A percentile compares a stretch with the other conserved stretches of the same genome.
These are phyloP conservation scores for Sebastes iracundus DNA, from an alignment of 2,797 vertebrate species.

Conservation along the genomic window DNA sequence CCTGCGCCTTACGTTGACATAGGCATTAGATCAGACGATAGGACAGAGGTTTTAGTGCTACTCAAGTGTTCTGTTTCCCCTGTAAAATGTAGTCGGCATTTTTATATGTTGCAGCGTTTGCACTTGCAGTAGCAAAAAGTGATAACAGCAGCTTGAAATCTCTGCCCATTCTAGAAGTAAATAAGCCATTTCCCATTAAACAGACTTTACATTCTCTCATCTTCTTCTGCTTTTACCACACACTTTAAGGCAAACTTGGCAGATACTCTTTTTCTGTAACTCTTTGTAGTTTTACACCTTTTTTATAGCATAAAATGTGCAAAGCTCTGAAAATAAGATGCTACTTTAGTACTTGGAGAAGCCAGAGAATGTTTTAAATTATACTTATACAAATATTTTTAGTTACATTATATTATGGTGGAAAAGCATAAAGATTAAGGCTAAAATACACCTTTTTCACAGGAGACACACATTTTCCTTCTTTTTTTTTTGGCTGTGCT, in stretches of 20 bases:
- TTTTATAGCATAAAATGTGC: not conserved
- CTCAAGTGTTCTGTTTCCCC: not conserved
- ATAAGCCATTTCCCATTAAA: not conserved
- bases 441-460: not conserved
- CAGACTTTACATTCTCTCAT: not conserved
- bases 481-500: not conserved
- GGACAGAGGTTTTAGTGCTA: not conserved
- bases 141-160: not conserved
- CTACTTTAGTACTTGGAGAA: not conserved
- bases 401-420: not conserved
- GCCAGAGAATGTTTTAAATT: not conserved
- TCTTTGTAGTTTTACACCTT: not conserved
- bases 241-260: not conserved
- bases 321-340: not conserved
- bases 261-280: not conserved
- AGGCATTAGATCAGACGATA: constrained; percentile 19
- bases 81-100: not conserved
- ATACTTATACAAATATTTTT: not conserved
- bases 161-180: not conserved
- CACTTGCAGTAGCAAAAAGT: not conserved
- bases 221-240: not conserved
- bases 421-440: not conserved
- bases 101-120: not conserved
- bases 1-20: constrained; percentile 8
- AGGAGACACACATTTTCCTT: not conserved